phyloP scores from a whole-genome alignment of 2,888 invertebrate genomes.

The Nemotelus nigrinus region DNA sequence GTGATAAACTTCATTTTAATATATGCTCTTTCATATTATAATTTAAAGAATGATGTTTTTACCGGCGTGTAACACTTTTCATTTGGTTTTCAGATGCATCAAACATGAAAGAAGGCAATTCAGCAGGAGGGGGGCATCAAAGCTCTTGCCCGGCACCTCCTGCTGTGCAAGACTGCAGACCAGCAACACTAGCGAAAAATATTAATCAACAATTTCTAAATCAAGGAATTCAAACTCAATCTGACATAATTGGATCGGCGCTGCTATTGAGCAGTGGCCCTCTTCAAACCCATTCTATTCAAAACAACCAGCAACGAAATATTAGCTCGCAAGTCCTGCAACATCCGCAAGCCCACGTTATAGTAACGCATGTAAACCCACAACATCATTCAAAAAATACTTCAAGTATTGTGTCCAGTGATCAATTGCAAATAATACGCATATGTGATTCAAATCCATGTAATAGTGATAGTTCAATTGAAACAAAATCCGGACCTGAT shows the following conservation, averaged over 20 bases:
- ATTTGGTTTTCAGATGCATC: slow-evolving; percentile 61
- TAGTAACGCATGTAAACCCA: background rate
- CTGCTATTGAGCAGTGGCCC: slow-evolving; percentile 50
- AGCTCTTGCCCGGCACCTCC: slow-evolving; percentile 66
- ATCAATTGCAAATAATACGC: background rate
- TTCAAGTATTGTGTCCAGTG: background rate
- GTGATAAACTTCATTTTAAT: no score
- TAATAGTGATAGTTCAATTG: slow-evolving; percentile 12
- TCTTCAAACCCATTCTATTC: slow-evolving; percentile 53
- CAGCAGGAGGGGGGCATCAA: slow-evolving; percentile 67
- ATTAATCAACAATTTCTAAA: slow-evolving; percentile 46
- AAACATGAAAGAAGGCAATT: slow-evolving; percentile 67
- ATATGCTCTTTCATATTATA: no score
- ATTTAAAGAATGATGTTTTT: no score
- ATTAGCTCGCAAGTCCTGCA: slow-evolving; percentile 50
- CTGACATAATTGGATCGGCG: slow-evolving; percentile 55
- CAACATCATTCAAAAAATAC: background rate
- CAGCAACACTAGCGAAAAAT: slow-evolving; percentile 56
- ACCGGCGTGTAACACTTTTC: no score
- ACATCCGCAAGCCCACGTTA: slow-evolving; percentile 40
- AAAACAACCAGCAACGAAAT: slow-evolving; percentile 36
- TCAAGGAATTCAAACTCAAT: slow-evolving; percentile 42
- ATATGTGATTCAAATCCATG: slow-evolving; percentile 8
- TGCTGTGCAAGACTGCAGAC: slow-evolving; percentile 66
- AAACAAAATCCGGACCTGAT: background rate